phyloP scores from a whole-genome alignment of 2,797 vertebrate species.

The Liparis tanakae region DNA sequence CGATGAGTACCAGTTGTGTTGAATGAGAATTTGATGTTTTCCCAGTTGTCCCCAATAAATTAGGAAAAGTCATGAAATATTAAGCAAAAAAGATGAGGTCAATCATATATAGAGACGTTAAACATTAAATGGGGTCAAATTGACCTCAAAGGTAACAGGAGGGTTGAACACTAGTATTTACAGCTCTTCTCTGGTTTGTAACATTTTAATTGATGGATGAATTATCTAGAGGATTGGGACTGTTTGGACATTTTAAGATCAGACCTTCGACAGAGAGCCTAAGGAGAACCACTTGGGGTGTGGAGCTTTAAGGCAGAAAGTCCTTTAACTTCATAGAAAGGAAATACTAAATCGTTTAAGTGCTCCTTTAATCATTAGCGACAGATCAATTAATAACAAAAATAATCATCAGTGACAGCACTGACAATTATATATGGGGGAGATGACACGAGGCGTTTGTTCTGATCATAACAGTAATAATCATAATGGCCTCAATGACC shows the following conservation, averaged over 20 bases:
- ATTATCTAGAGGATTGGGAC: background rate
- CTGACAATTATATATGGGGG: background rate
- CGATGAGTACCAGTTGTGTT: too few relatives aligned
- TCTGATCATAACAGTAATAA: constrained; percentile 29
- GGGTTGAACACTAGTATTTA: background rate
- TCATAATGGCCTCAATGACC: constrained; percentile 42
- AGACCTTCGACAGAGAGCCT: background rate
- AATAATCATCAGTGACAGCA: constrained; percentile 9
- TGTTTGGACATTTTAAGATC: background rate
- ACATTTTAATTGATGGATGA: background rate
- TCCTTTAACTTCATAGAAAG: background rate
- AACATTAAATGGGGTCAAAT: too few relatives aligned
- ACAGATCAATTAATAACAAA: constrained; percentile 17
- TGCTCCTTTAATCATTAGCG: constrained; percentile 14
- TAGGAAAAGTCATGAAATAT: too few relatives aligned
- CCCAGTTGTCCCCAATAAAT: too few relatives aligned
- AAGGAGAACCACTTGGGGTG: background rate
- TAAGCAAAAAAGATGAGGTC: too few relatives aligned
- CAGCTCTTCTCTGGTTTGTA: background rate
- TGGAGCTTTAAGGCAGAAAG: background rate
- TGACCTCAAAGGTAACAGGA: too few relatives aligned
- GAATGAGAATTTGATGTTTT: too few relatives aligned
- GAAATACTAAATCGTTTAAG: background rate
- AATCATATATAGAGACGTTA: too few relatives aligned
- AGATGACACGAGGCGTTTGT: constrained; percentile 16